Evolutionary conservation across 2,113 vertebrate species (phyloP).

Genomic region (Myotis davidii): DNA sequence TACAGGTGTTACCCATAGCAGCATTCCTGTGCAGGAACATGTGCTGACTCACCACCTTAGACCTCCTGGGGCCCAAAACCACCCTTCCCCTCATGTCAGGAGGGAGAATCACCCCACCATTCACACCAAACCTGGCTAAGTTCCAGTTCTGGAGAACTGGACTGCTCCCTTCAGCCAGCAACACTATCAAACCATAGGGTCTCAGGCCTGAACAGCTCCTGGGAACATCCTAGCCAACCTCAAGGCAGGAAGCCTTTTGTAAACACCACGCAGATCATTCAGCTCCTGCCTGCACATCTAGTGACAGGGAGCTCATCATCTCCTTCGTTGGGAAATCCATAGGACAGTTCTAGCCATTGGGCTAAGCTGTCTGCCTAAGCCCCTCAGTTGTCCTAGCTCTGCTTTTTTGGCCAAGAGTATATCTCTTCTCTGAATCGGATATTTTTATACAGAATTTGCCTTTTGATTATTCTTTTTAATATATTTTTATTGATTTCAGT

Average conservation of each 20-base stretch:
- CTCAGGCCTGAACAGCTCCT: neutral
- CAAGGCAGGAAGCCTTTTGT: neutral
- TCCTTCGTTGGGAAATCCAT: neutral
- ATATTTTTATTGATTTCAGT: too few species aligned
- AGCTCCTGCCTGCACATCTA: neutral
- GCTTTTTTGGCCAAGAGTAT: neutral
- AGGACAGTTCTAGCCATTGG: neutral
- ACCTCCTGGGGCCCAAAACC: neutral
- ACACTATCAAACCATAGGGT: neutral
- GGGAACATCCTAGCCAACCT: neutral
- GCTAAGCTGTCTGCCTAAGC: neutral
- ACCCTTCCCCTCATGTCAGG: neutral
- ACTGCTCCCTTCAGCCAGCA: neutral
- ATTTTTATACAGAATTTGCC: neutral
- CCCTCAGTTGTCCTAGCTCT: neutral
- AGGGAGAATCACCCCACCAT: neutral
- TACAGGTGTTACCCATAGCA: neutral
- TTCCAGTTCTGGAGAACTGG: neutral
- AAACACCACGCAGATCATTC: neutral
- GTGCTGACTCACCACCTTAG: neutral
- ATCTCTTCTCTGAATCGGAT: neutral
- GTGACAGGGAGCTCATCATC: neutral
- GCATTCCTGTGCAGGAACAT: neutral
- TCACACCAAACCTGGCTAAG: neutral
- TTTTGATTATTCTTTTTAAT: neutral